phyloP scores from a whole-genome alignment of 2,888 invertebrate species.

The Melinaea marsaeus region DNA sequence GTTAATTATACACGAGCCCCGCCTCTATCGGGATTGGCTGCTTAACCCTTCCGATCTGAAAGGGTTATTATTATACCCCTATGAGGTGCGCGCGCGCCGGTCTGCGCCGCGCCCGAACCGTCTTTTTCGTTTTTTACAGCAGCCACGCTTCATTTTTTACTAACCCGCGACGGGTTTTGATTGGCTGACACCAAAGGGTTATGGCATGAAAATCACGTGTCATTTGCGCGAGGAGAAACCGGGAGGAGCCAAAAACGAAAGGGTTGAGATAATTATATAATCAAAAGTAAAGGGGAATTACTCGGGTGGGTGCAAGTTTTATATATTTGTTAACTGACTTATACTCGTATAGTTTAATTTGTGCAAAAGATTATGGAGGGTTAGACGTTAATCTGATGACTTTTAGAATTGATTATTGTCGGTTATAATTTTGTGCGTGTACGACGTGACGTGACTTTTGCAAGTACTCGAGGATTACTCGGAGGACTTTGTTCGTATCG shows the following conservation, averaged over 20 bases:
- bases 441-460: conserved; percentile 53
- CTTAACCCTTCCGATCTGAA: conserved; percentile 64
- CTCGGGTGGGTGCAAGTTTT: conserved; percentile 7
- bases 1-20: conserved; percentile 51
- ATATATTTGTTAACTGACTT: not conserved
- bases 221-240: conserved; percentile 42
- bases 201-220: conserved; percentile 60
- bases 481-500: conserved; percentile 60
- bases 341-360: conserved; percentile 22
- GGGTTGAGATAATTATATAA: conserved; percentile 25
- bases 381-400: conserved; percentile 57
- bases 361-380: conserved; percentile 41
- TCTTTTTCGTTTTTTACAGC: conserved; percentile 69
- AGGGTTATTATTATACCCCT: conserved; percentile 73
- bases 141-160: conserved; percentile 58
- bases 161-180: conserved; percentile 49
- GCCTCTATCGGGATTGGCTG: conserved; percentile 68
- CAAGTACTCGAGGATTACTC: conserved; percentile 56
- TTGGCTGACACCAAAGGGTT: conserved; percentile 73
- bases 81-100: conserved; percentile 56
- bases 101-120: conserved; percentile 40
- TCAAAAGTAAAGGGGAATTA: conserved; percentile 4
- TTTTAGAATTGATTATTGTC: conserved; percentile 66
- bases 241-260: conserved; percentile 46
- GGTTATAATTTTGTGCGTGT: conserved; percentile 51